Base-by-base conservation (phyloP, 2,888 invertebrate genomes). In the Pollenia labialis region DNA sequence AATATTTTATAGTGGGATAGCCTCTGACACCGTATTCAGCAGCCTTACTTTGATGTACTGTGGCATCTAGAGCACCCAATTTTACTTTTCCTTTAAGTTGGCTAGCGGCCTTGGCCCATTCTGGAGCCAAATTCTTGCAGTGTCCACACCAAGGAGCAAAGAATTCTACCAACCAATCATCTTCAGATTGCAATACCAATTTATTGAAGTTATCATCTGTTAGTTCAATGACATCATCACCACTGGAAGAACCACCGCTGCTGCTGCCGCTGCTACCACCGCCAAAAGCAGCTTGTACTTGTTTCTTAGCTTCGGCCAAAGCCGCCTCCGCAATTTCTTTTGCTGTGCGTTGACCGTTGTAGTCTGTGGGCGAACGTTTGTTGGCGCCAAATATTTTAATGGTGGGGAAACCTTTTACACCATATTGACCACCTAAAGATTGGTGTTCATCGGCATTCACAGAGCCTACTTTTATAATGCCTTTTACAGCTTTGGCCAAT, bases 101-200 rank as follows among this genome's bases (percentile, higher is more conserved):
- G 6, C 96, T 94, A 18, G 99, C 99, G 2, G 99, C 99, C 91
- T 97, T 96, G 12, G 97, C 97, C 99, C 99, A 99, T 89, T 99
- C 97, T 0, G 99, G 99, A 77, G 97, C 99, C 76, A 99, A 94
- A 92, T 97, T 98, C 94, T 99, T 99, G 94, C 99, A 99, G 93
- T 99, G 98, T 7, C 98, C 98, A 93, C 98, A 99, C 97, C 98
- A 98, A 0, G 98, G 98, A 8, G 99, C 99, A 93, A 96, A 99
- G 95, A 99, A 99, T 94, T 99, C 99, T 2, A 99, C 98, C 89
- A 99, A 94, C 99, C 99, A 99, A 93, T 98, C 95, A 91, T 99
- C 99, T 16, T 99, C 97, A 68, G 98, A 98, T 89, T 97, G 95
- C 89, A 99, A 93, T 16, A 99, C 99, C 77, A 97, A 93, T 92